Percentiles rank a stretch among this genome's conserved stretches.
phyloP scores from a whole-genome alignment of 2,797 vertebrate genomes.

The Dendrocincla tyrannina region DNA sequence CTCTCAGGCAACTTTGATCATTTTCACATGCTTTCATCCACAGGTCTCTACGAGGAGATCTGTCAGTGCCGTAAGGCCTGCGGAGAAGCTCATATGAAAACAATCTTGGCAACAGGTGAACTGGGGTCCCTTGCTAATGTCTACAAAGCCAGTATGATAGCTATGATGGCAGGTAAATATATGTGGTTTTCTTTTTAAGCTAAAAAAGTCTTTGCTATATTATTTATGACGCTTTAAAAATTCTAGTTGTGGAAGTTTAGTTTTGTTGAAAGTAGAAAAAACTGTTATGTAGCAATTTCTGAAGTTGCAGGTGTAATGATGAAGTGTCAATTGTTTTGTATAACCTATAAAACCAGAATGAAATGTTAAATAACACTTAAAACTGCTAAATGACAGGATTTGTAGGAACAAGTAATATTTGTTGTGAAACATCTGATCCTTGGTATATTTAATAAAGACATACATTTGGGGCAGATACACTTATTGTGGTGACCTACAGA shows the following conservation, averaged over 20 bases:
- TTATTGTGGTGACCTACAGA: not conserved
- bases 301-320: not conserved
- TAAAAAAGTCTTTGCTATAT: not conserved
- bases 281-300: not conserved
- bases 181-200: not conserved
- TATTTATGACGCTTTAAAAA: not conserved
- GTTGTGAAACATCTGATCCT: not conserved
- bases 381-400: not conserved
- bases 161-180: slow-evolving; percentile 95
- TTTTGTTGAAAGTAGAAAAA: not conserved
- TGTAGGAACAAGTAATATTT: not conserved
- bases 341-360: not conserved
- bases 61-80: slow-evolving; percentile 87
- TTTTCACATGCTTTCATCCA: not conserved
- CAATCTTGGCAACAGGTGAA: slow-evolving; percentile 92
- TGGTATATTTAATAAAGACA: not conserved
- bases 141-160: slow-evolving; percentile 94
- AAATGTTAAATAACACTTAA: not conserved
- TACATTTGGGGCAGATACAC: not conserved
- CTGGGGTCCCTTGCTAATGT: slow-evolving; percentile 89
- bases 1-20: not conserved
- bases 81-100: slow-evolving; percentile 93
- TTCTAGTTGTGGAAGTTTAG: fast-evolving
- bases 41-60: slow-evolving; percentile 91
- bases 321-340: not conserved